Percentiles rank a stretch among this genome's conserved stretches.
Conservation (phyloP, 2,888 invertebrate species). For the Phaonia tiefii region DNA sequence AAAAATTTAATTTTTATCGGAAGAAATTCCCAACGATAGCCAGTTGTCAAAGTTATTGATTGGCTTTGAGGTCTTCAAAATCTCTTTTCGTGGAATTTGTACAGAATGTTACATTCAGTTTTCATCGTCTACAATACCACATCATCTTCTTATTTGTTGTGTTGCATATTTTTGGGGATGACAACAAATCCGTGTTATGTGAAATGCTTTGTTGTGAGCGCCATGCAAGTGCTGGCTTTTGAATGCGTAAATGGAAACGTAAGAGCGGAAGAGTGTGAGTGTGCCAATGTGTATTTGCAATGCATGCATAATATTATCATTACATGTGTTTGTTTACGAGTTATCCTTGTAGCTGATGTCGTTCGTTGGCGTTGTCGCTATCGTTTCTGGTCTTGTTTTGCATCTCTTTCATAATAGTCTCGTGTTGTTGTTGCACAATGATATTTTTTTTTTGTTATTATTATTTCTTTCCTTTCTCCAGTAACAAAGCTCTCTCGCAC, state of each 20-base stretch:
- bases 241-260: background rate
- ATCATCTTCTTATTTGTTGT: background rate
- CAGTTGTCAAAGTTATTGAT: too few species aligned
- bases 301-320: slow-evolving; percentile 59
- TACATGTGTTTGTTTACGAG: slow-evolving; percentile 56
- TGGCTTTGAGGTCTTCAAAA: too few species aligned
- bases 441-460: slow-evolving; percentile 2
- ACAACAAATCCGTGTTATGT: too few species aligned
- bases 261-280: background rate
- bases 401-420: slow-evolving; percentile 43
- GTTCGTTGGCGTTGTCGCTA: slow-evolving; percentile 1
- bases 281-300: slow-evolving; percentile 8
- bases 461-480: slow-evolving; percentile 6
- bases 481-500: slow-evolving; percentile 16
- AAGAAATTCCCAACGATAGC: too few species aligned
- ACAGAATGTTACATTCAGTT: background rate
- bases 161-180: background rate
- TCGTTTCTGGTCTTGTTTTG: slow-evolving; percentile 22
- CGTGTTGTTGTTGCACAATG: background rate
- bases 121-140: background rate
- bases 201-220: slow-evolving; percentile 11
- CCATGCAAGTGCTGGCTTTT: background rate
- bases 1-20: too few species aligned
- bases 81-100: too few species aligned
- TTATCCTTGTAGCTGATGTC: slow-evolving; percentile 43